Conservation (phyloP, 2,888 invertebrate genomes). For the Argyra leucocephala region DNA sequence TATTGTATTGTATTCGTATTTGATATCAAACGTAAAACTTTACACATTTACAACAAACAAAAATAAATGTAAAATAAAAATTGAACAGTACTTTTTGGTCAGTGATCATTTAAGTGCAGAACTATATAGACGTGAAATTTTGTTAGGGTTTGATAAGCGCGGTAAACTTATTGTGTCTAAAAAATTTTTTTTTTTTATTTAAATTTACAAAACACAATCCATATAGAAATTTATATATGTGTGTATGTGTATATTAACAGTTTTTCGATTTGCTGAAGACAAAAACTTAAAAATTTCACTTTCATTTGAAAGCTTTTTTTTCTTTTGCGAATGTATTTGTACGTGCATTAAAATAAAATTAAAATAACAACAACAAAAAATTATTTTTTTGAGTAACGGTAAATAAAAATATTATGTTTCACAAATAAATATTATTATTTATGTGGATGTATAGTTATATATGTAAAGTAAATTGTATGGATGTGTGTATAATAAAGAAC, state of each 20-base stretch:
- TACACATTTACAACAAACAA: too few relatives aligned
- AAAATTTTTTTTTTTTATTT: too few relatives aligned
- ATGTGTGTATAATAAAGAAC: background rate
- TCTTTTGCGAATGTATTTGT: background rate
- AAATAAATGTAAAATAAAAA: too few relatives aligned
- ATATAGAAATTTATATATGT: too few relatives aligned
- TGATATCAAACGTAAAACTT: too few relatives aligned
- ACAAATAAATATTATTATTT: background rate
- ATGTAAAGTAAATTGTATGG: background rate
- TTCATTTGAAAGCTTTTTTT: constrained; percentile 4
- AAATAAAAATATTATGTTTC: too few relatives aligned
- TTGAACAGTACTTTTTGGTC: background rate
- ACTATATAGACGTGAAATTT: background rate
- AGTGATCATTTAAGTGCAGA: background rate
- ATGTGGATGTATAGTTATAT: background rate
- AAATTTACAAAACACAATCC: too few relatives aligned
- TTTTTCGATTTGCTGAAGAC: background rate
- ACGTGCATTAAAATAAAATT: background rate
- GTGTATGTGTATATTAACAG: too few relatives aligned
- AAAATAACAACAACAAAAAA: too few relatives aligned
- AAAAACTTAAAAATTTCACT: background rate
- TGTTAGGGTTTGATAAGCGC: background rate
- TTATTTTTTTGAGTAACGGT: background rate
- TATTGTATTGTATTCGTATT: too few relatives aligned
- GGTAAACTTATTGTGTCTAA: too few relatives aligned